A percentile compares a stretch with the other conserved stretches of the same genome.
Evolutionary conservation across 2,113 vertebrate genomes (phyloP).

Genomic region (Carettochelys insculpta): DNA sequence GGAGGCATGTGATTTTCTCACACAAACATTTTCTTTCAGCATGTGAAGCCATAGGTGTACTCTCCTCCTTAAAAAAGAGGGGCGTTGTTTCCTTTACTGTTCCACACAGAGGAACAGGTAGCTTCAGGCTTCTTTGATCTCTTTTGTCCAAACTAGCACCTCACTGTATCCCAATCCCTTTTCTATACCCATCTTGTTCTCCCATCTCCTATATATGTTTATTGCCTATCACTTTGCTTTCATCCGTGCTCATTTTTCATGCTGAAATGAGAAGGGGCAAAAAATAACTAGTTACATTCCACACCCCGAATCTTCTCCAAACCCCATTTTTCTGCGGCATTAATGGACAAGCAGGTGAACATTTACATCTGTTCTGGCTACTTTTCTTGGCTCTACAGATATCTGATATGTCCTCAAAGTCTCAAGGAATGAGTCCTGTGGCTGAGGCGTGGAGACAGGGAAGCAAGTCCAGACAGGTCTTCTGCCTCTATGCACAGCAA

Average conservation of each 20-base stretch:
- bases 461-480: not conserved
- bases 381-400: not conserved
- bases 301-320: not conserved
- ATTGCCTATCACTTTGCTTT: not conserved
- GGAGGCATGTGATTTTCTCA: not conserved
- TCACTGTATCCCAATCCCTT: not conserved
- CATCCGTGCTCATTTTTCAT: not conserved
- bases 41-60: not conserved
- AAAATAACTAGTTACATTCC: not conserved
- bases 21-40: not conserved
- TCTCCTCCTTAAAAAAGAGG: not conserved
- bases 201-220: not conserved
- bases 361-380: not conserved
- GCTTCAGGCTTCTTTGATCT: not conserved
- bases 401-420: not conserved
- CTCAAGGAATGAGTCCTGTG: slow-evolving; percentile 1
- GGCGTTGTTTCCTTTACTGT: not conserved
- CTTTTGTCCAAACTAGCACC: not conserved
- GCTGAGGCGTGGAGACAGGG: not conserved
- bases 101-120: not conserved
- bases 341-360: not conserved
- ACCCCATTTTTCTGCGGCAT: not conserved
- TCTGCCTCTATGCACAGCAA: not conserved
- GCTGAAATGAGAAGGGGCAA: not conserved
- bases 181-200: not conserved